phyloP scores from a whole-genome alignment of 2,113 vertebrate species.

The Dissostichus mawsoni region DNA sequence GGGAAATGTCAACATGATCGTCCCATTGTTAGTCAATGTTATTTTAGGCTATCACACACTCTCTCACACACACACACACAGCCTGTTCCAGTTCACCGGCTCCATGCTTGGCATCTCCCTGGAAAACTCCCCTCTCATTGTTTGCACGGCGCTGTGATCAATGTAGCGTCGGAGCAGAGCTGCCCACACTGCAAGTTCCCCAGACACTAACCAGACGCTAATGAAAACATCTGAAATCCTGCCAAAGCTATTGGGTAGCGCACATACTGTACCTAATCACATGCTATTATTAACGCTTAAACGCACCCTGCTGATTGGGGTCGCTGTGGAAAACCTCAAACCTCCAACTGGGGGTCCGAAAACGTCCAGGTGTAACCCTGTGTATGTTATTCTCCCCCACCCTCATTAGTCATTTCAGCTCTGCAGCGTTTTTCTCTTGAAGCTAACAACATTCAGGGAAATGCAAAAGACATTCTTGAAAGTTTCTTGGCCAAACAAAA shows the following conservation, averaged over 20 bases:
- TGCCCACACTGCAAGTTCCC: constrained; percentile 69
- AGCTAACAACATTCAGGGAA: constrained; percentile 19
- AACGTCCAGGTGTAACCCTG: constrained; percentile 38
- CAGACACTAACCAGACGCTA: constrained; percentile 72
- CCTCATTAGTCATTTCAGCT: constrained; percentile 26
- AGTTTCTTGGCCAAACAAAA: background rate
- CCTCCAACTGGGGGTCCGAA: constrained; percentile 33
- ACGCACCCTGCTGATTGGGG: constrained; percentile 56
- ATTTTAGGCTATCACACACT: constrained; percentile 66
- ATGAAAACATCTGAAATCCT: constrained; percentile 77
- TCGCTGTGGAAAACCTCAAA: constrained; percentile 36
- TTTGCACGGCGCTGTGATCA: constrained; percentile 72
- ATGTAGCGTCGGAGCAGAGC: constrained; percentile 63
- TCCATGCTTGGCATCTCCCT: constrained; percentile 58
- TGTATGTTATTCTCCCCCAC: constrained; percentile 10
- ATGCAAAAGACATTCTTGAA: constrained; percentile 21
- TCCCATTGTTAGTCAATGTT: constrained; percentile 66
- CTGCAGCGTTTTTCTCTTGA: constrained; percentile 19
- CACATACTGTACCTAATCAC: constrained; percentile 69
- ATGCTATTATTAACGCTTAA: constrained; percentile 70
- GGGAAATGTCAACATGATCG: constrained; percentile 72
- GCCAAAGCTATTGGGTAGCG: constrained; percentile 67
- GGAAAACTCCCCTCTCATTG: constrained; percentile 73
- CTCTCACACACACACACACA: constrained; percentile 8
- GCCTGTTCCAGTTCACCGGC: constrained; percentile 64